These are phyloP conservation scores for Lipophrys pholis DNA, from an alignment of 2,113 vertebrate genomes.

Conservation along the genomic window DNA sequence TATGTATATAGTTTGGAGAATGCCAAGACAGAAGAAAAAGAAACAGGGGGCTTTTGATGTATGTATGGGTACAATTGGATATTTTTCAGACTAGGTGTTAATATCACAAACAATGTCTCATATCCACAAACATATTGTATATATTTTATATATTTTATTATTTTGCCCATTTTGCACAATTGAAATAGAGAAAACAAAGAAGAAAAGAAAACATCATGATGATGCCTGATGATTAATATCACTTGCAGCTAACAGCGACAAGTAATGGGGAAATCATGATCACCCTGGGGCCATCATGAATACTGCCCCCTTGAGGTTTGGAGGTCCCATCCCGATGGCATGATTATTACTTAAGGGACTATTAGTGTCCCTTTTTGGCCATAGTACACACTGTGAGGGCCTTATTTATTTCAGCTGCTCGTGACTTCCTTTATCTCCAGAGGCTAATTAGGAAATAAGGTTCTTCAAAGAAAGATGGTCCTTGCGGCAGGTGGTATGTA, in stretches of 20 bases:
- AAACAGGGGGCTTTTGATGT: no score
- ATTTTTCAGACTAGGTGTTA: no score
- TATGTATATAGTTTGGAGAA: no score
- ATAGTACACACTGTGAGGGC: slow-evolving; percentile 36
- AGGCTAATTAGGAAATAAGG: slow-evolving; percentile 60
- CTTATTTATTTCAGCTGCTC: slow-evolving; percentile 58
- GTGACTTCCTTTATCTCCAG: slow-evolving; percentile 60
- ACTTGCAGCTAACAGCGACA: slow-evolving; percentile 6
- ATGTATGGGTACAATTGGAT: no score
- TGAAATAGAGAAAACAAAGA: not conserved
- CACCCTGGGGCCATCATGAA: slow-evolving; percentile 51
- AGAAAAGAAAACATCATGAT: not conserved
- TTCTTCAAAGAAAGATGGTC: slow-evolving; percentile 60
- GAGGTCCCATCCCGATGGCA: slow-evolving; percentile 43
- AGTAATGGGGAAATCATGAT: slow-evolving; percentile 46
- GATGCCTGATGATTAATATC: slow-evolving; percentile 11
- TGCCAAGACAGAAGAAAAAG: no score
- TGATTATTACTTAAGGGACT: slow-evolving; percentile 65
- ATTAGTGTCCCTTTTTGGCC: slow-evolving; percentile 54
- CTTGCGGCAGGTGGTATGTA: slow-evolving; percentile 49
- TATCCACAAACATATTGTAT: no score
- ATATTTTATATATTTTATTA: no score
- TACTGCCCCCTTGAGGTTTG: slow-evolving; percentile 51
- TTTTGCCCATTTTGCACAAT: no score
- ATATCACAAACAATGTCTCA: no score